Conservation (phyloP, 2,888 invertebrate species). For the Ectemnius continuus region DNA sequence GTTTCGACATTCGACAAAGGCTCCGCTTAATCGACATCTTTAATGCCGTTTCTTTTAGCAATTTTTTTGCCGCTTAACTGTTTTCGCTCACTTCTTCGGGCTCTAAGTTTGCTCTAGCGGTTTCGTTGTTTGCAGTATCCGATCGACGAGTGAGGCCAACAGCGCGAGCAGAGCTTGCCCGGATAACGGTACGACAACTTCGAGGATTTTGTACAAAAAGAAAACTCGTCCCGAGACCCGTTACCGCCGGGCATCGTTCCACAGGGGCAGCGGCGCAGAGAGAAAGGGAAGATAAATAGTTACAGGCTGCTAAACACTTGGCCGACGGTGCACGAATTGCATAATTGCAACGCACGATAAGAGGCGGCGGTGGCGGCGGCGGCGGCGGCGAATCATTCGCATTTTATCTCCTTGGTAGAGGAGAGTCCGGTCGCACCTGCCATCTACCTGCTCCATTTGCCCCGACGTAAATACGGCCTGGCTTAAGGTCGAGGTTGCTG, state of each 20-base stretch:
- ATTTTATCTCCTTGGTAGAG: constrained; percentile 25
- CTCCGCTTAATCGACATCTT: neutral
- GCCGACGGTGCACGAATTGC: constrained; percentile 48
- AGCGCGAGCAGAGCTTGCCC: constrained; percentile 20
- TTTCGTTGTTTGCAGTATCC: constrained; percentile 24
- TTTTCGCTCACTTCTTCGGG: constrained; percentile 5
- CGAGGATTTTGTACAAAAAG: constrained; percentile 66
- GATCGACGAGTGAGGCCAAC: constrained; percentile 11
- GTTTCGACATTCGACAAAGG: neutral
- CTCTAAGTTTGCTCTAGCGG: constrained; percentile 25
- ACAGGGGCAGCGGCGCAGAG: constrained; percentile 46
- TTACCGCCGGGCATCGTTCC: constrained; percentile 70
- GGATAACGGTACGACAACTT: constrained; percentile 73
- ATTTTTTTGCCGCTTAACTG: neutral
- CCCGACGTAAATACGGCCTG: constrained; percentile 35
- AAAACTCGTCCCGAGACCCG: constrained; percentile 67
- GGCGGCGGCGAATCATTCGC: constrained; percentile 19
- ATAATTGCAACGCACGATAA: constrained; percentile 49
- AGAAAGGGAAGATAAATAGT: no score
- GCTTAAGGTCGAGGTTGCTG: constrained; percentile 42
- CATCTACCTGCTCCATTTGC: constrained; percentile 33
- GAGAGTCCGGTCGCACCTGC: constrained; percentile 12
- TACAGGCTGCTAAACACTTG: constrained; percentile 42
- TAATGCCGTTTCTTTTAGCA: no score
- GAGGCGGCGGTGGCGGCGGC: constrained; percentile 21